Conservation (phyloP, 2,113 vertebrate species). For the Talpa occidentalis region DNA sequence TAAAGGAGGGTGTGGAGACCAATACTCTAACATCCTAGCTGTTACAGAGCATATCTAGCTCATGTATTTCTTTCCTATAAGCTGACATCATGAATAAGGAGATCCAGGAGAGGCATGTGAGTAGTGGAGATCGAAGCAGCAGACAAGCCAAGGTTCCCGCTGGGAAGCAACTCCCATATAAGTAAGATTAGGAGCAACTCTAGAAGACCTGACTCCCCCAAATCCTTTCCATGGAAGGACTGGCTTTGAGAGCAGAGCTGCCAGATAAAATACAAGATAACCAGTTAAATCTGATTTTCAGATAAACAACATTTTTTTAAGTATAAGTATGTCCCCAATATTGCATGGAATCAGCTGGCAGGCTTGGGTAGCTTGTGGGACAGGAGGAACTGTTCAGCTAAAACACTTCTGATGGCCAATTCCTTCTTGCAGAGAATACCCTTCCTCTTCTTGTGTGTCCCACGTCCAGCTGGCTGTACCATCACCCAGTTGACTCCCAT, state of each 20-base stretch:
- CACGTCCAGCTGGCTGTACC: constrained; percentile 10
- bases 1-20: rapidly evolving
- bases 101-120: neutral
- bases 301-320: neutral
- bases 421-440: neutral
- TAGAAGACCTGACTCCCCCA: neutral
- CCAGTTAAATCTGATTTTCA: constrained; percentile 31
- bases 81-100: too few relatives aligned
- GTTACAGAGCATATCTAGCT: too few relatives aligned
- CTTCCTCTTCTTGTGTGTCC: neutral
- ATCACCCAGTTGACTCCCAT: neutral
- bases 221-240: neutral
- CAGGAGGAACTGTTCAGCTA: neutral
- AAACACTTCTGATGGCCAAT: neutral
- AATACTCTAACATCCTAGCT: neutral
- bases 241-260: neutral
- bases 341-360: neutral
- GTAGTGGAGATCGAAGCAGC: neutral
- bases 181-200: neutral
- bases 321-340: neutral
- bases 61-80: too few relatives aligned
- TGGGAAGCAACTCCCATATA: too few relatives aligned
- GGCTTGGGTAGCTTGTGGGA: neutral
- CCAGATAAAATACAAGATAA: neutral
- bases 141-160: rapidly evolving